These are phyloP conservation scores for Ferrisia virgata DNA, from an alignment of 2,888 invertebrate species.

Conservation along the genomic window DNA sequence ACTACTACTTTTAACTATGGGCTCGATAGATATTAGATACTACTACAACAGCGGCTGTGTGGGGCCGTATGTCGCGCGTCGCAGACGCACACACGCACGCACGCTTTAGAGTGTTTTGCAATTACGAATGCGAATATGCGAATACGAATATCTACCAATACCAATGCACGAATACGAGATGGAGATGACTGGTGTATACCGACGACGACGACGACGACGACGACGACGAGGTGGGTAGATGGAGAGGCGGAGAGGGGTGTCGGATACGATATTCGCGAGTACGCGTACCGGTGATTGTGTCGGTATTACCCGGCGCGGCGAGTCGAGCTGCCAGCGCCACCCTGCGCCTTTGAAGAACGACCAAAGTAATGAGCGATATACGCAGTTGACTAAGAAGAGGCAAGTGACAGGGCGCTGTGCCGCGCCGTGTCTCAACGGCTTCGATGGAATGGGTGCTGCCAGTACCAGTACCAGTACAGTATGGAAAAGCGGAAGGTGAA, in stretches of 20 bases:
- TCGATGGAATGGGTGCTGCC: neutral
- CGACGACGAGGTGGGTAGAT: no score
- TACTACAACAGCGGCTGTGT: neutral
- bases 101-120: neutral
- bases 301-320: neutral
- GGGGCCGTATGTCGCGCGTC: no score
- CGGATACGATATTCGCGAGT: no score
- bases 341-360: neutral
- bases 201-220: no score
- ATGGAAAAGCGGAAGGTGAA: constrained; percentile 36
- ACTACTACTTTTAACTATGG: neutral
- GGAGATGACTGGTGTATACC: no score
- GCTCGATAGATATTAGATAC: no score
- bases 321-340: neutral
- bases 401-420: neutral
- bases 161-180: neutral
- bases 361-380: neutral
- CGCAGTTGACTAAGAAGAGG: neutral
- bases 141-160: no score
- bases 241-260: no score
- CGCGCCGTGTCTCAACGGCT: neutral
- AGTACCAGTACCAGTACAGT: neutral
- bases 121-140: neutral
- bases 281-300: no score
- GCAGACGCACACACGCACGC: no score